A percentile compares a stretch with the other conserved stretches of the same genome.
Evolutionary conservation across 1,140 invertebrate genomes (phyloP).

Genomic region (Pararge aegeria): DNA sequence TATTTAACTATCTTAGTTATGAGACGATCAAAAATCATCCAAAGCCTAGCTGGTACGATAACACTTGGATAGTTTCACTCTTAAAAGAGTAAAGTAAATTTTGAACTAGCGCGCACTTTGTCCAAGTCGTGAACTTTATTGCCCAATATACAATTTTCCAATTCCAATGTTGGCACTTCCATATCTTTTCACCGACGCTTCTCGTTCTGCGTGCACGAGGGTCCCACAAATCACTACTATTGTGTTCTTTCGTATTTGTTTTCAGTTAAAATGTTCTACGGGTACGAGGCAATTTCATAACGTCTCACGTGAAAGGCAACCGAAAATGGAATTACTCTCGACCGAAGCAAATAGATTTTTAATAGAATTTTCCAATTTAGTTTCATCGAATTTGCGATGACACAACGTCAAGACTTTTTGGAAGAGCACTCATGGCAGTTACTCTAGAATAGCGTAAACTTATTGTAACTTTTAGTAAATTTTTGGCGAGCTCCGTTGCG

Average conservation of each 20-base stretch:
- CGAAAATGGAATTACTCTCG: constrained; percentile 27
- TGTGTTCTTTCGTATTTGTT: constrained; percentile 31
- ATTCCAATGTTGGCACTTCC: constrained; percentile 50
- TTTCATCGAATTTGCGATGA: background rate
- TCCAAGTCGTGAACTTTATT: constrained; percentile 45
- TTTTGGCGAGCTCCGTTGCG: too few species aligned
- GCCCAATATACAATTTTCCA: constrained; percentile 56
- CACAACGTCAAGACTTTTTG: background rate
- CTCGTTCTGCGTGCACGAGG: constrained; percentile 19
- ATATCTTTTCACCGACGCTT: constrained; percentile 24
- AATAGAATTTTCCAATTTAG: constrained; percentile 15
- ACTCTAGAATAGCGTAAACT: too few species aligned
- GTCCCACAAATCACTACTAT: constrained; percentile 30
- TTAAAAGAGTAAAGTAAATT: background rate
- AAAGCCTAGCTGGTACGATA: too few species aligned
- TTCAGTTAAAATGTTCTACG: constrained; percentile 29
- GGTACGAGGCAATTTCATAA: constrained; percentile 25
- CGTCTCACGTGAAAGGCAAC: constrained; percentile 24
- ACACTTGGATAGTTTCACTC: too few species aligned
- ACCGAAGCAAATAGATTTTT: constrained; percentile 9
- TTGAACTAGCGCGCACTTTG: constrained; percentile 30
- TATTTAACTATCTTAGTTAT: too few species aligned
- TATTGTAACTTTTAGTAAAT: too few species aligned
- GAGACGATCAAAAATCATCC: too few species aligned
- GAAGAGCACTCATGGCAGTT: too few species aligned